These are phyloP conservation scores for Quadroppia sp. DNA, from an alignment of 2,888 invertebrate genomes.

Conservation along the genomic window DNA sequence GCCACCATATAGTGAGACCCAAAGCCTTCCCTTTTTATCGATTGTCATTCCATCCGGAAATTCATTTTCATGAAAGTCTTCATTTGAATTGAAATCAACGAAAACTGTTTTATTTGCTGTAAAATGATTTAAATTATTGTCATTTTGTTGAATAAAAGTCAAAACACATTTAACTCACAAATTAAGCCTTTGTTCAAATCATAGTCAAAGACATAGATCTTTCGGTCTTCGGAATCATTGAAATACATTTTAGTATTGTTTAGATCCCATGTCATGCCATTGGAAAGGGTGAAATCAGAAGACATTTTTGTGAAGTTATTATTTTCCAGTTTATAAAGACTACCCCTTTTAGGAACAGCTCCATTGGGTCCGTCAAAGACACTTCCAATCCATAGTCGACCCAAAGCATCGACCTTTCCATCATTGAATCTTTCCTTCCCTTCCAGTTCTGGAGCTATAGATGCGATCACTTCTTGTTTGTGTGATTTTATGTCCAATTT, in stretches of 20 bases:
- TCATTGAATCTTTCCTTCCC: slow-evolving; percentile 63
- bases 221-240: slow-evolving; percentile 41
- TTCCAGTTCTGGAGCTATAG: not conserved
- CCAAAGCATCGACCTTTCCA: slow-evolving; percentile 69
- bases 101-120: slow-evolving; percentile 36
- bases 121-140: too few relatives aligned
- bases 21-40: slow-evolving; percentile 24
- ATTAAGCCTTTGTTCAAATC: slow-evolving; percentile 34
- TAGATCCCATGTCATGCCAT: slow-evolving; percentile 40
- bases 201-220: slow-evolving; percentile 40
- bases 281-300: slow-evolving; percentile 33
- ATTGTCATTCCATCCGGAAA: slow-evolving; percentile 41
- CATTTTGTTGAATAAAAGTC: too few relatives aligned
- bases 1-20: slow-evolving; percentile 38
- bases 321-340: slow-evolving; percentile 24
- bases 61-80: slow-evolving; percentile 19
- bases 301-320: slow-evolving; percentile 25
- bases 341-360: not conserved
- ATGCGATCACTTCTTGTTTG: slow-evolving; percentile 32
- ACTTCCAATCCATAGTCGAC: slow-evolving; percentile 69
- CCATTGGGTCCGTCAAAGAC: slow-evolving; percentile 19
- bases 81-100: slow-evolving; percentile 3
- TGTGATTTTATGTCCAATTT: slow-evolving; percentile 45
- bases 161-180: not conserved
- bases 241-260: slow-evolving; percentile 35